Base-by-base conservation (phyloP, 2,113 vertebrate species). In the Mohoua ochrocephala region DNA sequence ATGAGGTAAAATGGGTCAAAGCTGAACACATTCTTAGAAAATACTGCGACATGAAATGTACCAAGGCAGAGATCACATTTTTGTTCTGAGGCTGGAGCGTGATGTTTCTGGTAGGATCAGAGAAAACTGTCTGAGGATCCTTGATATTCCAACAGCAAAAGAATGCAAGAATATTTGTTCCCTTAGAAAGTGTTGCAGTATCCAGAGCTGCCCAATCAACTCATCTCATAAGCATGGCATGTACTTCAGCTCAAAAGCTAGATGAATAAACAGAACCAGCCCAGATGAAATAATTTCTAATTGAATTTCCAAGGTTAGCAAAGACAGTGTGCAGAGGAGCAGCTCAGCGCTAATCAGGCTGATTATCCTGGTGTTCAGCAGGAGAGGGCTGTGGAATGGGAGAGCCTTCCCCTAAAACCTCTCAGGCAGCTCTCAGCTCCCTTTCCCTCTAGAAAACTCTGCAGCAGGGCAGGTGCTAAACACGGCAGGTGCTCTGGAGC, bases 251-350 rank as follows among this genome's bases (percentile, higher is more conserved):
- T 84, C 44, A 59, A 75, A 89, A 67, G 12, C 56, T 70, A 70
- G 54, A 65, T 45, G 37, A 84, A 78, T 74, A 79, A 93, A 81
- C 52, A 87, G 50, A 81, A 80, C 20, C 69, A 91, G 35, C 30
- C 37, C 56, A 84, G 60, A 64, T 53, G 33, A 95, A 91, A 81
- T 49, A 23, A 89, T 68, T 91, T 82, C 49, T 56, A 84, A 70
- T 54, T 50, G 74, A 68, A 60, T 87, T 94, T 89, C 44, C 31
- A 41, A 82, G 41, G 41, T 84, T 87, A 87, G 74, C 65, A 79
- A 80, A 80, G 73, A 56, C 67, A 14, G 17, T 20, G 22, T 60
- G 61, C 59, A 68, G 71, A 79, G 69, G 44, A 95, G 33, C n/a
- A 92, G 74, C 68, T 63, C 35, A 60, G 35, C 39, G 14, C 42